Conservation (phyloP, 2,113 vertebrate species). For the Rhinoderma darwinii region DNA sequence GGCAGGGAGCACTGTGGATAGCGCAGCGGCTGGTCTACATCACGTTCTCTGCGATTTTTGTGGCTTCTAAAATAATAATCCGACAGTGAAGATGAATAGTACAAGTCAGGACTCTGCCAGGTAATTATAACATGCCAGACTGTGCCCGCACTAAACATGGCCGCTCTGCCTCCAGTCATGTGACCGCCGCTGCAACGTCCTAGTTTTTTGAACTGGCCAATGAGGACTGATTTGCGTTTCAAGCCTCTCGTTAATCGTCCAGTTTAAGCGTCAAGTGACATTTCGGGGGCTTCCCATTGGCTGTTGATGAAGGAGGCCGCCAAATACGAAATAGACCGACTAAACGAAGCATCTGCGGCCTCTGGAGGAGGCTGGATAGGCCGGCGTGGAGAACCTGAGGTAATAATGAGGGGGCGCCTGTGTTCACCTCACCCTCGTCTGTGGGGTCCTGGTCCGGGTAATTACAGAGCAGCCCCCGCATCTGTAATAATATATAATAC, state of each 20-base stretch:
- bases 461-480: too few relatives aligned
- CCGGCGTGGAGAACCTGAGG: background rate
- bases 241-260: background rate
- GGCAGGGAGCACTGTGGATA: background rate
- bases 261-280: background rate
- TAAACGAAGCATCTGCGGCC: background rate
- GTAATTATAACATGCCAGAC: background rate
- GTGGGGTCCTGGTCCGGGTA: too few relatives aligned
- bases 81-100: too few relatives aligned
- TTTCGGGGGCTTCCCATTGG: background rate
- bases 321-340: slow-evolving; percentile 39
- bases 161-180: background rate
- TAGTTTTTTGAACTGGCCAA: slow-evolving; percentile 27
- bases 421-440: too few relatives aligned
- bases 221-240: slow-evolving; percentile 9
- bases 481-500: too few relatives aligned
- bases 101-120: background rate
- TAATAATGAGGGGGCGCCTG: too few relatives aligned
- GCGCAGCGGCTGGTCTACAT: background rate
- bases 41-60: background rate
- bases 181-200: background rate
- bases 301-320: background rate
- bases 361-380: background rate
- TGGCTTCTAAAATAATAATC: background rate
- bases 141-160: slow-evolving; percentile 10